phyloP scores from a whole-genome alignment of 2,888 invertebrate genomes.

The Ptilodon capucinus region DNA sequence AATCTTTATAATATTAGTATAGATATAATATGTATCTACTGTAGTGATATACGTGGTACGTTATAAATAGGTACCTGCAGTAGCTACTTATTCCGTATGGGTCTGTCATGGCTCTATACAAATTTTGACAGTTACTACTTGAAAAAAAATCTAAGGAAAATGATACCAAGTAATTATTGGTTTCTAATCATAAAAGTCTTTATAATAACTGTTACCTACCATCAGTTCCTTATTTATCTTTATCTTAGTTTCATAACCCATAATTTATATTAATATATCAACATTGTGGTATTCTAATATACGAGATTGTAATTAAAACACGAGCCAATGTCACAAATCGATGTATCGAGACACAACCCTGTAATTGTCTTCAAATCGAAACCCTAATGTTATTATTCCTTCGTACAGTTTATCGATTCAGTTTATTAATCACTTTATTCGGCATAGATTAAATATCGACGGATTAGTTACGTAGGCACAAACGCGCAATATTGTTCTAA shows the following conservation, averaged over 20 bases:
- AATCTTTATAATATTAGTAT: no score
- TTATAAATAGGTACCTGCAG: no score
- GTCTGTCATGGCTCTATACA: no score
- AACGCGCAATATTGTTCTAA: not conserved
- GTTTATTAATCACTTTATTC: conserved; percentile 56
- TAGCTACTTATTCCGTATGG: no score
- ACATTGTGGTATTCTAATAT: conserved; percentile 36
- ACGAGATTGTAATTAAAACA: conserved; percentile 56
- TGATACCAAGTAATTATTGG: no score
- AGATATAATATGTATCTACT: no score
- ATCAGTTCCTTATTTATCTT: not conserved
- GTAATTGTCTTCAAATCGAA: conserved; percentile 55
- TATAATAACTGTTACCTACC: not conserved
- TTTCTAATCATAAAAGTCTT: no score
- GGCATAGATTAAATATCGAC: conserved; percentile 41
- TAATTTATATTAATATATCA: conserved; percentile 63
- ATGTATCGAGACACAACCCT: conserved; percentile 43
- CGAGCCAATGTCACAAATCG: conserved; percentile 61
- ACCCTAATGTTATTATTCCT: conserved; percentile 48
- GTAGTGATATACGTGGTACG: no score
- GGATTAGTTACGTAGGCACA: not conserved
- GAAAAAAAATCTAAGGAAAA: no score
- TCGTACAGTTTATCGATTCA: conserved; percentile 49
- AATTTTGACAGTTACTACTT: no score
- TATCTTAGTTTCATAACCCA: conserved; percentile 34